Percentiles rank a stretch among this genome's conserved stretches.
Evolutionary conservation across 30 jellyfish, hydroid and myxozoan species (phyloP).

Genomic region (Pseudorhiza aurosa): DNA sequence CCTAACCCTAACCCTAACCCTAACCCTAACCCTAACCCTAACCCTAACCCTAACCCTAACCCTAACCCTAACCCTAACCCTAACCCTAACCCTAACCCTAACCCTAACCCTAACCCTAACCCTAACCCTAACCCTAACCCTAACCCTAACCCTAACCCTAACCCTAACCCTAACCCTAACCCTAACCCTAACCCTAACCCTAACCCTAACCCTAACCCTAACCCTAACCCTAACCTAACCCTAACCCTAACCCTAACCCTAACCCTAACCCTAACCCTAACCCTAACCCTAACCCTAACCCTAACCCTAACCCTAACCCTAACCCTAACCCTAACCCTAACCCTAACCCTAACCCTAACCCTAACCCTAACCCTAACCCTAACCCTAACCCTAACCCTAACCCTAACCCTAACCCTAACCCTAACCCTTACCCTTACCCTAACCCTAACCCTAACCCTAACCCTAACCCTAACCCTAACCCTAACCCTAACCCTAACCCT

Average conservation of each 20-base stretch:
- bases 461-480: neutral
- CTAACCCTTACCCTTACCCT: neutral
- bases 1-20: too few relatives aligned
- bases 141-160: neutral
- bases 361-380: conserved; percentile 8
- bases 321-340: conserved; percentile 2
- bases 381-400: neutral
- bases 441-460: neutral
- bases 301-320: neutral
- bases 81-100: neutral
- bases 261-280: neutral
- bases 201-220: neutral
- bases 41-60: neutral
- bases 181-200: neutral
- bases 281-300: neutral
- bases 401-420: neutral
- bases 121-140: neutral
- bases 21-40: neutral
- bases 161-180: neutral
- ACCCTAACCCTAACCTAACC: neutral
- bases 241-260: neutral
- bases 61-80: neutral
- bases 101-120: neutral
- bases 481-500: neutral
- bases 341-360: conserved; percentile 4